Percentiles rank a stretch among this genome's conserved stretches.
Evolutionary conservation across 1,140 invertebrate genomes (phyloP).

Genomic region (Chelonus insularis): DNA sequence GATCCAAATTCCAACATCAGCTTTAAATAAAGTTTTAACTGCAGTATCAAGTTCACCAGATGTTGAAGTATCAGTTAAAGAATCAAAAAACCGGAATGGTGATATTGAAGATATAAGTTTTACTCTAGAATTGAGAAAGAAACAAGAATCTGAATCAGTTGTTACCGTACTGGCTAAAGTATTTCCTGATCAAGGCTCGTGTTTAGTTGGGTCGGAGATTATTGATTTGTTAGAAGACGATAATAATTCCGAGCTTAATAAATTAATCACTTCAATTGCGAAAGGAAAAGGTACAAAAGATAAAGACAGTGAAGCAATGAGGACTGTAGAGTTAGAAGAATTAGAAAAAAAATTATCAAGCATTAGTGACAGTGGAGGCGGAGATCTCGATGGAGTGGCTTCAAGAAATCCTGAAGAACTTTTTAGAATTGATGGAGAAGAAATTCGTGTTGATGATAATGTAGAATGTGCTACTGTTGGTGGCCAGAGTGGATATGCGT

Average conservation of each 20-base stretch:
- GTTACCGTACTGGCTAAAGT: conserved; percentile 51
- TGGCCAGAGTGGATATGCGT: conserved; percentile 50
- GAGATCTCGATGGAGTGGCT: background rate
- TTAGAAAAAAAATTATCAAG: conserved; percentile 41
- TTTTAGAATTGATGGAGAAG: conserved; percentile 55
- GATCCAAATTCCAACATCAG: conserved; percentile 54
- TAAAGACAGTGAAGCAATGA: conserved; percentile 37
- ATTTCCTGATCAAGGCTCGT: conserved; percentile 56
- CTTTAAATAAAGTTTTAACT: conserved; percentile 54
- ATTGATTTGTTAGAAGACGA: conserved; percentile 48
- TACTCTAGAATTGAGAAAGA: conserved; percentile 52
- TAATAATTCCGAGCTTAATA: conserved; percentile 45
- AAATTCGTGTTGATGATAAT: conserved; percentile 57
- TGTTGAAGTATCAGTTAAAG: conserved; percentile 54
- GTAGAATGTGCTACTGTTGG: conserved; percentile 47
- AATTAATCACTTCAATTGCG: conserved; percentile 46
- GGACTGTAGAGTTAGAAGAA: conserved; percentile 44
- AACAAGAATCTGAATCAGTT: conserved; percentile 38
- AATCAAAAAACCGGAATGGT: conserved; percentile 45
- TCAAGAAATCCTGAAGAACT: conserved; percentile 52
- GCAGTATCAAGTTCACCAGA: conserved; percentile 48
- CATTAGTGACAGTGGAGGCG: conserved; percentile 7
- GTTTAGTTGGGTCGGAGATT: conserved; percentile 52
- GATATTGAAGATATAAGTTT: conserved; percentile 57
- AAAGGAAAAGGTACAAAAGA: conserved; percentile 30